Base-by-base conservation (phyloP, 1,140 invertebrate species). In the Atopsyche davidsoni region DNA sequence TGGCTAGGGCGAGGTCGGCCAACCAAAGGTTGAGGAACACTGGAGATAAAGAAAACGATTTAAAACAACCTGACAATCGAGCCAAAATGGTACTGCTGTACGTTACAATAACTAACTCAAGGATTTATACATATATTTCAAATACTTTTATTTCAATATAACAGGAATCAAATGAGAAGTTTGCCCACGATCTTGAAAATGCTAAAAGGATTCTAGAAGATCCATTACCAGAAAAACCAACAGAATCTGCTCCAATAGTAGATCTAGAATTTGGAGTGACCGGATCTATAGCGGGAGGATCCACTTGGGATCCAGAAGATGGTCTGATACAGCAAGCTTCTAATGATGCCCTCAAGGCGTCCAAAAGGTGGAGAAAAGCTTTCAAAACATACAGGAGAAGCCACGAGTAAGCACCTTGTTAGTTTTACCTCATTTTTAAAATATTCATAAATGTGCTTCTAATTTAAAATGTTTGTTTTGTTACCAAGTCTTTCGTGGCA, bases 221-320 rank as follows among this genome's bases (percentile, higher is more conserved):
- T 14, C 51, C 56, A 11, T 35, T 58, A 3, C 56, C 56, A 32
- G 35, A 24, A 9, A 58, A 53, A 44, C 56, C 56, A 0, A n/a
- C 9, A 4, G 56, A 58, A 42, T 46, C 44, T 3, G 43, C 55
- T 21, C 50, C 55, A 9, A 38, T 58, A 10, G 42, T 58, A 2
- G 56, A 58, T 21, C 36, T 58, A 10, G 56, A 58, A 39, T 40
- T 58, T 1, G 56, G 56, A 21, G 36, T 58, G 11, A 50, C 43
- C 2, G 51, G 56, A 16, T 32, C 25, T 10, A 19, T 42, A 7
- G 16, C 24, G 6, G 39, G 46, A 25, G 42, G 40, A 10, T 19
- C 43, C 31, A 24, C 13, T 13, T 17, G 19, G 22, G 39, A 28
- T 51, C 18, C 44, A 32, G 44, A 46, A 11, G 11, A 46, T 11